Percentiles rank a stretch among this genome's conserved stretches.
These are phyloP conservation scores for Myiotriccus ornatus DNA, from an alignment of 2,797 vertebrate species.

Conservation along the genomic window DNA sequence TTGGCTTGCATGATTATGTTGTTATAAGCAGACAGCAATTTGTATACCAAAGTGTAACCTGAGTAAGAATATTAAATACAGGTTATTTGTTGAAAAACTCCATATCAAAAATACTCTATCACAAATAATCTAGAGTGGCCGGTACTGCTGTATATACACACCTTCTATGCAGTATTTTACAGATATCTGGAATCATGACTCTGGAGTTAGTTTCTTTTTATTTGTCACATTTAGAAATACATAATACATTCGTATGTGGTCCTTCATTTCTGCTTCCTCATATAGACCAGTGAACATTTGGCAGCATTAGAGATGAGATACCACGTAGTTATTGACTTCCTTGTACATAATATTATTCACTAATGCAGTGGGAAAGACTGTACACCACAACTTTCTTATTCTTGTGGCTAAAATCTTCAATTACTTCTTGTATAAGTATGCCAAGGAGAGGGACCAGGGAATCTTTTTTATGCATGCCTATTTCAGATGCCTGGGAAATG, in stretches of 20 bases:
- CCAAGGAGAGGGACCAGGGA: not conserved
- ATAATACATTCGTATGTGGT: not conserved
- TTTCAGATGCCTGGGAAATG: not conserved
- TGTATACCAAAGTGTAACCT: not conserved
- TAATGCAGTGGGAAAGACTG: not conserved
- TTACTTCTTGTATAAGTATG: not conserved
- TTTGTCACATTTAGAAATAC: not conserved
- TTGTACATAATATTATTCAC: not conserved
- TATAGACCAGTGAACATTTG: not conserved
- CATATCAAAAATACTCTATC: not conserved
- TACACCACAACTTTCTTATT: not conserved
- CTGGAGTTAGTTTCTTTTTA: not conserved
- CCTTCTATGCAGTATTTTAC: not conserved
- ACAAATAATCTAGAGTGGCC: not conserved
- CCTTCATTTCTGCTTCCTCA: not conserved
- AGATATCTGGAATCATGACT: not conserved
- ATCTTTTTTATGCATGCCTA: not conserved
- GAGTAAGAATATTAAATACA: not conserved
- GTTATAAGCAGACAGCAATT: not conserved
- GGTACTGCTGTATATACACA: not conserved
- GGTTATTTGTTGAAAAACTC: not conserved
- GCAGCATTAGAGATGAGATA: not conserved
- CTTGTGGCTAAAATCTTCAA: too few species aligned
- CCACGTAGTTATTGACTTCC: not conserved
- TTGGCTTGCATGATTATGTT: not conserved